phyloP scores from a whole-genome alignment of 2,888 invertebrate genomes.

The Diarsia rubi region DNA sequence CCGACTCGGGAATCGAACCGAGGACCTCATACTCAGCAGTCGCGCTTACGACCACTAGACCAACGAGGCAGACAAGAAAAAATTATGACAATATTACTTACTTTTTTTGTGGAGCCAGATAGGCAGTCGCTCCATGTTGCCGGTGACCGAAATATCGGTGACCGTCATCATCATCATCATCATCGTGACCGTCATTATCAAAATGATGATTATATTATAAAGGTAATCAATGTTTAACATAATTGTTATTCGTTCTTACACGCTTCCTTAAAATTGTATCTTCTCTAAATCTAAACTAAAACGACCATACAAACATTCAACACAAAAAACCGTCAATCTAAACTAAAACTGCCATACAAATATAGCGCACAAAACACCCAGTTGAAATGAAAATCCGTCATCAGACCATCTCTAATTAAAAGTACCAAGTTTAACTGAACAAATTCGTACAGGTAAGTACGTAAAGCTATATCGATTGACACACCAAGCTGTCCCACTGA shows the following conservation, averaged over 20 bases:
- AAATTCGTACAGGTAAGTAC: constrained; percentile 37
- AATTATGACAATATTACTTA: too few species aligned
- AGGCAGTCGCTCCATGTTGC: too few species aligned
- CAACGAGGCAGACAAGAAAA: too few species aligned
- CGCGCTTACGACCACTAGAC: too few species aligned
- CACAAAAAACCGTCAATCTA: not conserved
- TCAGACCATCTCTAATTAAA: constrained; percentile 25
- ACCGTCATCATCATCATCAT: too few species aligned
- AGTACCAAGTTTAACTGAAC: constrained; percentile 5
- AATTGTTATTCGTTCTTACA: not conserved
- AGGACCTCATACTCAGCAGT: too few species aligned
- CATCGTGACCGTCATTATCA: too few species aligned
- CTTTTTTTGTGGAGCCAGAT: too few species aligned
- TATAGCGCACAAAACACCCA: not conserved
- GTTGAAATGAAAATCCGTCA: not conserved
- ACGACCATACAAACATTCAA: not conserved
- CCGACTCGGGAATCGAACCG: too few species aligned
- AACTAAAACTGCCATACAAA: not conserved
- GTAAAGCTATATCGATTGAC: constrained; percentile 68
- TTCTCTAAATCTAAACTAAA: not conserved
- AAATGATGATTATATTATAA: not conserved
- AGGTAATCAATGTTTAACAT: not conserved
- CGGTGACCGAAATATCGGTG: too few species aligned
- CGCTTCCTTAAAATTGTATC: not conserved
- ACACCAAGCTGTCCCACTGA: constrained; percentile 83